Percentiles rank a stretch among this genome's conserved stretches.
phyloP scores from a whole-genome alignment of 2,888 invertebrate species.

The Acleris cristana region DNA sequence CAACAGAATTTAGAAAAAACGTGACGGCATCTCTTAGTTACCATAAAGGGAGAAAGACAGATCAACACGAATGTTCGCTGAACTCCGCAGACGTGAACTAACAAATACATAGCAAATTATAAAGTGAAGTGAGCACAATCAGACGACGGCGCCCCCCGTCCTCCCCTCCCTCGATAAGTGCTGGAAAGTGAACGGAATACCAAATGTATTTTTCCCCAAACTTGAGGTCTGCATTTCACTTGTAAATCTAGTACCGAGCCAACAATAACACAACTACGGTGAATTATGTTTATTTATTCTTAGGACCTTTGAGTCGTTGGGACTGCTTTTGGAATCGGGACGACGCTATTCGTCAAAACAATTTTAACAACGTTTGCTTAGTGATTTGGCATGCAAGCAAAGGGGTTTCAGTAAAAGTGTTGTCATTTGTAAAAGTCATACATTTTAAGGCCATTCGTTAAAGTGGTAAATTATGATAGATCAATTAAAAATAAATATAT shows the following conservation, averaged over 20 bases:
- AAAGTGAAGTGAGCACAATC: not conserved
- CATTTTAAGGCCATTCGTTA: too few species aligned
- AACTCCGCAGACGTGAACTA: too few species aligned
- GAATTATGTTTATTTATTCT: constrained; percentile 24
- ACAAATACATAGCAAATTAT: not conserved
- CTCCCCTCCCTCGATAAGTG: constrained; percentile 1
- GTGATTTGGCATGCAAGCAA: too few species aligned
- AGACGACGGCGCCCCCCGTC: not conserved
- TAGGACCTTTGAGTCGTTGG: not conserved
- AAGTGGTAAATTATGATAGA: too few species aligned
- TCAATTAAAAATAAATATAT: too few species aligned
- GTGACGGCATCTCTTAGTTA: too few species aligned
- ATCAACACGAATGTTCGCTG: too few species aligned
- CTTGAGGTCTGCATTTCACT: constrained; percentile 27
- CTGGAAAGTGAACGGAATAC: constrained; percentile 20
- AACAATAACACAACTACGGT: constrained; percentile 21
- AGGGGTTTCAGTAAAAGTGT: too few species aligned
- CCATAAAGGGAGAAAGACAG: too few species aligned
- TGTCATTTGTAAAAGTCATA: too few species aligned
- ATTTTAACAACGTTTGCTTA: too few species aligned
- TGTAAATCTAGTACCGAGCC: constrained; percentile 26
- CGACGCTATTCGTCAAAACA: not conserved
- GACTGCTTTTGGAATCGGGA: not conserved
- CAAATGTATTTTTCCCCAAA: constrained; percentile 25
- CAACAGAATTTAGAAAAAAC: too few species aligned